These are phyloP conservation scores for Phaethon lepturus DNA, from an alignment of 2,113 vertebrate genomes.

Conservation along the genomic window DNA sequence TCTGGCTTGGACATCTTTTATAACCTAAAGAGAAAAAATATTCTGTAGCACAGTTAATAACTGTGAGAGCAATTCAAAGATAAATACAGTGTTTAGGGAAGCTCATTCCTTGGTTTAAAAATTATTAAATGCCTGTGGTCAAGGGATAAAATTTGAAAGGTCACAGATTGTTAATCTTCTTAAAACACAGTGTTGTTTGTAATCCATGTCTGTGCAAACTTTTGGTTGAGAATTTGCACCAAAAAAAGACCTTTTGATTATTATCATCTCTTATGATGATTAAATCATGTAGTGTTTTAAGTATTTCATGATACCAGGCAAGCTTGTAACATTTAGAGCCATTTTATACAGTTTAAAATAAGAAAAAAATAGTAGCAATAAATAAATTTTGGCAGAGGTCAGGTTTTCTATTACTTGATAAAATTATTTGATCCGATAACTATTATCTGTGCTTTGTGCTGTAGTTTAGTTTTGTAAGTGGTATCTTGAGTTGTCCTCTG, in stretches of 20 bases:
- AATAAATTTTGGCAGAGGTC: background rate
- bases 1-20: slow-evolving; percentile 37
- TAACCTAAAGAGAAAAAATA: slow-evolving; percentile 20
- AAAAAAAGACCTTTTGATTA: background rate
- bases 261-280: background rate
- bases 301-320: background rate
- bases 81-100: background rate
- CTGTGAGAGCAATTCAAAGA: background rate
- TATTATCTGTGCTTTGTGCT: background rate
- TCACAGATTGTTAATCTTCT: background rate
- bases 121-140: background rate
- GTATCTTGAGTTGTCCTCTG: background rate
- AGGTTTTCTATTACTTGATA: background rate
- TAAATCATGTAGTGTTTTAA: background rate
- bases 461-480: background rate
- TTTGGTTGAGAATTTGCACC: background rate
- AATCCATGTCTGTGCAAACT: background rate
- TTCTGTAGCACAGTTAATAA: background rate
- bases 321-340: background rate
- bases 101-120: background rate
- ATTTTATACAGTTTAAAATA: background rate
- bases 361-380: background rate
- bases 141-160: background rate
- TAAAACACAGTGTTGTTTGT: background rate
- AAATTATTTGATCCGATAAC: background rate